These are phyloP conservation scores for Polypterus bichir DNA, from an alignment of 2,113 vertebrate species.

Conservation along the genomic window DNA sequence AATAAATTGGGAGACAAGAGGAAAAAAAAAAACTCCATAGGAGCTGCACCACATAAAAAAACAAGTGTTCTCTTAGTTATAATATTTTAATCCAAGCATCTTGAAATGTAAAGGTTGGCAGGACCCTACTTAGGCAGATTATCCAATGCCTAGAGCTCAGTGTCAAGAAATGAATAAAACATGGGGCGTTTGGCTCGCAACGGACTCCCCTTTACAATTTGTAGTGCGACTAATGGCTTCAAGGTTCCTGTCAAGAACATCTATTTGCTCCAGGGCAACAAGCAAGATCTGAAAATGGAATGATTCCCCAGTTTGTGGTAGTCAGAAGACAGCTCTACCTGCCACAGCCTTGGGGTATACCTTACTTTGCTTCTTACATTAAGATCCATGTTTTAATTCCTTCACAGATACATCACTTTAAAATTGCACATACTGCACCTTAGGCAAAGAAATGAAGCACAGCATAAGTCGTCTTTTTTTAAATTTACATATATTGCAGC, in stretches of 20 bases:
- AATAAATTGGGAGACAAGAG: no score
- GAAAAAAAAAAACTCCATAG: no score
- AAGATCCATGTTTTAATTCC: no score
- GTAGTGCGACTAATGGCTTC: neutral
- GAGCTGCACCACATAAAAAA: no score
- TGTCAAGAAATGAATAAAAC: constrained; percentile 1
- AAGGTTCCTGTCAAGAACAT: constrained; percentile 3
- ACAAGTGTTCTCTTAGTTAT: neutral
- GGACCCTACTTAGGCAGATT: neutral
- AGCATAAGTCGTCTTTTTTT: neutral
- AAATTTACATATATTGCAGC: neutral
- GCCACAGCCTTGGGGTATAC: neutral
- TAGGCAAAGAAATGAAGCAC: neutral
- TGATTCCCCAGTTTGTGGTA: neutral
- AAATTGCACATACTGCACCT: neutral
- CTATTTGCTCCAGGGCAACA: constrained; percentile 2
- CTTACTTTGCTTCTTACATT: no score
- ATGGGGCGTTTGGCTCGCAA: neutral
- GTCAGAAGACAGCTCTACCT: neutral
- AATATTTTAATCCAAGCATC: neutral
- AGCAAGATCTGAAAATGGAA: neutral
- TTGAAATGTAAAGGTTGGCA: neutral
- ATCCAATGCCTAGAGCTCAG: neutral
- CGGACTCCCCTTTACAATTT: neutral
- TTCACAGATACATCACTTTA: neutral